Evolutionary conservation across 2,888 invertebrate species (phyloP), one percentile per base, ranked within the genome.

Genomic region (Chaitophorus viminalis): DNA sequence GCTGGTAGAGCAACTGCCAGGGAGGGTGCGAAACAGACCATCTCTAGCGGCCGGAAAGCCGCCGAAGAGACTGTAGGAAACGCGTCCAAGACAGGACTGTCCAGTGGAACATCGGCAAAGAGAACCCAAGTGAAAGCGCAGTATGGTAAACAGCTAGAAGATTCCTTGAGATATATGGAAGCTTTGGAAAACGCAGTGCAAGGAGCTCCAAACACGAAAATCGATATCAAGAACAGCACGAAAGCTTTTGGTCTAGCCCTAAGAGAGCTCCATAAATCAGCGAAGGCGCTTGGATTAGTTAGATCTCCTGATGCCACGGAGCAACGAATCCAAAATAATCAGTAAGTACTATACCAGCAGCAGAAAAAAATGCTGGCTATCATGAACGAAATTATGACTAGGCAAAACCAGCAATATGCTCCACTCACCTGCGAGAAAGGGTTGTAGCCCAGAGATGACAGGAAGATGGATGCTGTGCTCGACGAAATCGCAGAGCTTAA

Each of bases 281-380:
- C 68, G 29, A 68, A 68, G n/a, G n/a, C 11, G 29, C 29, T 68
- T 9, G 68, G 68, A 29, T 29, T 68, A 68, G 29, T 68, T 9
- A 29, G 68, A 68, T 68, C 29, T 11, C 29, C 68, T n/a, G 68
- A 68, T 0, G 68, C 68, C n/a, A 29, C 9, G 68, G n/a, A 68
- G 29, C 68, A 68, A 29, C 74, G 25, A 39, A 75, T 75, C 74
- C 74, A 75, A 14, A 75, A 75, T 11, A 39, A 75, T 11, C 39
- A 39, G 39, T 25, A 75, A 75, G 39, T 9, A 75, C 39, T 75
- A 75, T 75, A 75, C 74, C 74, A 75, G 36, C 74, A 74, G 25
- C 74, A 74, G 74, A 21, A 74, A 74, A 39, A 75, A n/a, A 74
- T 75, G 74, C 39, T 75, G 25, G 74, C n/a, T n/a, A n/a, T 75